Evolutionary conservation across 2,888 invertebrate species (phyloP).

Genomic region (Tryphoninae sp.): DNA sequence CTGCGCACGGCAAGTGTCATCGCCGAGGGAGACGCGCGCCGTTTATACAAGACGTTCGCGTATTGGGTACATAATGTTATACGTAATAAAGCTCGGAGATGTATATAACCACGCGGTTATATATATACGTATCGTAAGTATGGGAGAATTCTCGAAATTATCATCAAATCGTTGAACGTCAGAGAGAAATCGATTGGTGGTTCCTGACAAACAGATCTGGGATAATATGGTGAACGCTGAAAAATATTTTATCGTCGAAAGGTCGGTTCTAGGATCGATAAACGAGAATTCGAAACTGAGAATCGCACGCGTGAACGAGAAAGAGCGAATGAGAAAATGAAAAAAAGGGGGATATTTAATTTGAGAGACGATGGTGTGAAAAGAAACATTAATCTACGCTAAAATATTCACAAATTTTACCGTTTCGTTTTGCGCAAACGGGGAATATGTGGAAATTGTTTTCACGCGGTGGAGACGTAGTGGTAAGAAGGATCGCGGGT

Average conservation of each 20-base stretch:
- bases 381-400: too few relatives aligned
- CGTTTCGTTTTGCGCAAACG: background rate
- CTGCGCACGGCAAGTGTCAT: slow-evolving; percentile 45
- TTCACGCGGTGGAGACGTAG: too few relatives aligned
- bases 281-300: background rate
- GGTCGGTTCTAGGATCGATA: background rate
- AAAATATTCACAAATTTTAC: background rate
- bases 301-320: too few relatives aligned
- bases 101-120: slow-evolving; percentile 1
- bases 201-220: slow-evolving; percentile 58
- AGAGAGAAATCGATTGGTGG: slow-evolving; percentile 53
- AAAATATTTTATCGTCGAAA: background rate
- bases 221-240: background rate
- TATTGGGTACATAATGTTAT: slow-evolving; percentile 38
- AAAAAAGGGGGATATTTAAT: too few relatives aligned
- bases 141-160: slow-evolving; percentile 44
- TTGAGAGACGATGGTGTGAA: too few relatives aligned
- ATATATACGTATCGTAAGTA: slow-evolving; percentile 7
- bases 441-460: slow-evolving; percentile 3
- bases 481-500: too few relatives aligned
- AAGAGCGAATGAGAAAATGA: too few relatives aligned
- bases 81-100: slow-evolving; percentile 22
- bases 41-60: slow-evolving; percentile 8
- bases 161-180: slow-evolving; percentile 10
- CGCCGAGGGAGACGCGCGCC: slow-evolving; percentile 9